Base-by-base conservation (phyloP, 2,888 invertebrate genomes). In the Amphipyra berbera region DNA sequence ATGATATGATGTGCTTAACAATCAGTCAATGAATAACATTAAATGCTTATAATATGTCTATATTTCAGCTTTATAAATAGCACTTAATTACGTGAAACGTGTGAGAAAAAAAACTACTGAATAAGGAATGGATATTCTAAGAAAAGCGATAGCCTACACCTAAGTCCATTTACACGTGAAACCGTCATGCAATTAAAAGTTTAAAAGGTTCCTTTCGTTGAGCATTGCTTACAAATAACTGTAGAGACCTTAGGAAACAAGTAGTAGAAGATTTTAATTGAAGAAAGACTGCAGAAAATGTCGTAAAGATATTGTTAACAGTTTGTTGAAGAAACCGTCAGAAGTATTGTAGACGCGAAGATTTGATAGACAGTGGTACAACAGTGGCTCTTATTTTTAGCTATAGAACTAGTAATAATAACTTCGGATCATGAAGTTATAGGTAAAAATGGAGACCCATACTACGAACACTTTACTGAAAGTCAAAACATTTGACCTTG, bases 161-260 rank as follows among this genome's bases (percentile, higher is more conserved):
- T 79, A 82, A 81, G 82, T 79, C 79, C 78, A 72, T 79, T 79
- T 79, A 70, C 68, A 81, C 68, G 81, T 79, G 79, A 81, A 76
- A 83, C 78, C 75, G 80, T 88, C 89, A 88, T 93, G 94, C 94
- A 92, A 90, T 91, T 90, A 92, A 91, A 91, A 90, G 88, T 91
- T 90, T 89, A 86, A 90, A 90, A 90, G 90, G 88, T 90, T 85
- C 72, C 79, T 76, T 86, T 82, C 72, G 86, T 89, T 90, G 90
- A 91, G 88, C 88, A 85, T 79, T 80, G 65, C 77, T 82, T 79
- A 77, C 69, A 82, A 77, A 69, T 77, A 78, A 74, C 73, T 44
- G 42, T 53, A 61, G 57, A 68, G 40, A 59, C 56, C 55, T 64
- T 63, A 52, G 48, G 40, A 33, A 65, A 63, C 35, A 48, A 53